phyloP scores from a whole-genome alignment of 1,140 invertebrate genomes.

The Pseudachorutes palmiensis region DNA sequence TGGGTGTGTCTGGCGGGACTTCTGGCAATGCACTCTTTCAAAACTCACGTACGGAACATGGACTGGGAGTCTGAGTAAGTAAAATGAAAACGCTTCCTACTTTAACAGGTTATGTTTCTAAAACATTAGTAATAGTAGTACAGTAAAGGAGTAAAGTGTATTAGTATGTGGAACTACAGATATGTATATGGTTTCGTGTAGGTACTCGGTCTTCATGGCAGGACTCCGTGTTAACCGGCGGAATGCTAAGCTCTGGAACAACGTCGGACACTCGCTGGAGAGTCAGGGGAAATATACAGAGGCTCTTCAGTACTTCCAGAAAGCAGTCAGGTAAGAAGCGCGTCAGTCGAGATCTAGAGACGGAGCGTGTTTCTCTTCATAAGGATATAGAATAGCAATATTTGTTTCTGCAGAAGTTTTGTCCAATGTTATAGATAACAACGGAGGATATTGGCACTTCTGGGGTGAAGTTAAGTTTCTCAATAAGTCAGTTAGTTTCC shows the following conservation, averaged over 20 bases:
- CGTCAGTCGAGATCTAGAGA: too few species aligned
- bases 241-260: constrained; percentile 95
- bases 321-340: constrained; percentile 62
- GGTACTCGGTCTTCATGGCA: constrained; percentile 86
- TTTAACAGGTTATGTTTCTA: too few species aligned
- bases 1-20: constrained; percentile 57
- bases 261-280: constrained; percentile 90
- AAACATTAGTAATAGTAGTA: too few species aligned
- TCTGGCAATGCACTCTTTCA: constrained; percentile 64
- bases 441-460: not conserved
- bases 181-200: too few species aligned
- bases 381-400: too few species aligned
- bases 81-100: too few species aligned
- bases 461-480: constrained; percentile 26
- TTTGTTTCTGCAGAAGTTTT: too few species aligned
- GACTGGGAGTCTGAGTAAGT: constrained; percentile 90
- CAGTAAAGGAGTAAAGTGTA: too few species aligned
- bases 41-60: constrained; percentile 76
- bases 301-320: constrained; percentile 83
- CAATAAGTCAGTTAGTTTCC: constrained; percentile 28
- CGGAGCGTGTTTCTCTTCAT: too few species aligned
- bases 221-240: constrained; percentile 79
- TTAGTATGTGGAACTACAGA: too few species aligned
- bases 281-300: constrained; percentile 71
- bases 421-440: constrained; percentile 23